Evolutionary conservation across 2,797 vertebrate genomes (phyloP).

Genomic region (Graptemys geographica): DNA sequence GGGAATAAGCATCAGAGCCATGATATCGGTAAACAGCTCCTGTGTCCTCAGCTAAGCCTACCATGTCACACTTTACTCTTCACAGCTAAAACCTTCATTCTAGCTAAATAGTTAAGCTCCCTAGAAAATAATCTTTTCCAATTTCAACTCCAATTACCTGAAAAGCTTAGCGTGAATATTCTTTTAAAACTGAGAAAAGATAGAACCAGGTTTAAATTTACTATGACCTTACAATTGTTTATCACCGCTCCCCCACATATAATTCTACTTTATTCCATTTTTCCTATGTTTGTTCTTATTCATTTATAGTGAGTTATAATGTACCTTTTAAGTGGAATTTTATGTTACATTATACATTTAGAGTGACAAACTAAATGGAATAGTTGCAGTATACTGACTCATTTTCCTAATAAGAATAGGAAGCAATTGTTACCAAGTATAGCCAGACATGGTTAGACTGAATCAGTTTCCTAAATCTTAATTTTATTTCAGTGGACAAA

Average conservation of each 20-base stretch:
- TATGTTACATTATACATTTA: not conserved
- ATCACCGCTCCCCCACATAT: not conserved
- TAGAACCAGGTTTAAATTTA: not conserved
- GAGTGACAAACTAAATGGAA: not conserved
- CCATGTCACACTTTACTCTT: not conserved
- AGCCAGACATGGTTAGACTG: not conserved
- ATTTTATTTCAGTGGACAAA: not conserved
- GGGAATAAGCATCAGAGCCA: not conserved
- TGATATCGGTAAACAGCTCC: not conserved
- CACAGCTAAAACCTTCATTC: not conserved
- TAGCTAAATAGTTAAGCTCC: not conserved
- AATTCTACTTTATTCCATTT: not conserved
- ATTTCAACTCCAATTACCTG: not conserved
- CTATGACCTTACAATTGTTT: not conserved
- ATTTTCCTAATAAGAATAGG: constrained; percentile 6
- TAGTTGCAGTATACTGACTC: not conserved
- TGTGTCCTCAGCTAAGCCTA: not conserved
- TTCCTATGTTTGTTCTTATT: not conserved
- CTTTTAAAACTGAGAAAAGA: not conserved
- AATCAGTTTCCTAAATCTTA: not conserved
- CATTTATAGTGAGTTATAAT: not conserved
- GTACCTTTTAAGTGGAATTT: not conserved
- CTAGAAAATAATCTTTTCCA: not conserved
- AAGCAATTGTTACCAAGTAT: not conserved
- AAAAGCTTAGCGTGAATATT: not conserved